Evolutionary conservation across 2,888 invertebrate genomes (phyloP), one percentile per base, ranked within the genome.

Genomic region (Scelioninae gen. 2): DNA sequence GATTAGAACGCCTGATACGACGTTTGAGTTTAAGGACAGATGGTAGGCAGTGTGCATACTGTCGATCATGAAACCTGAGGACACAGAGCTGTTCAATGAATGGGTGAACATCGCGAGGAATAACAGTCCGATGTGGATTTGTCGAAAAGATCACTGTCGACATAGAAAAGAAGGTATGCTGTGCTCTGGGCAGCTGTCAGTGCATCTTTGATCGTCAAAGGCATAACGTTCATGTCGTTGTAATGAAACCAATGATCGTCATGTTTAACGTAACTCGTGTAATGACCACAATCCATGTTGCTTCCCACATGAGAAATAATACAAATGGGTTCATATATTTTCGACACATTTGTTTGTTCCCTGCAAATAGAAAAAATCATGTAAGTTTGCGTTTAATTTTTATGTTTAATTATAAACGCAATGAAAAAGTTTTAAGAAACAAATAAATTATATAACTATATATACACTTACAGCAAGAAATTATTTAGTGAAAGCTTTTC

Each of bases 281-380:
- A 83, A 65, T 83, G 83, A 10, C 83, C 83, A 70, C 81, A 83
- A 28, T 83, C 81, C 78, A 83, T 81, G n/a, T 79, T 81, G 35
- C 78, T 78, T 15, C 83, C 83, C 16, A 82, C 81, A 25, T 83
- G 83, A 4, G 82, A 81, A 61, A 83, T 82, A 33, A 82, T 79
- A 63, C 80, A 78, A 10, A 82, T 75, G 2, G 82, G 82, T 52
- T 82, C 79, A 41, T 81, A 83, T 16, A 50, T 70, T 50, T 77
- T 63, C 13, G 55, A 48, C 5, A 41, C 63, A 9, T 74, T 76
- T 7, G 65, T n/a, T n/a, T 67, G 69, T 18, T 73, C 63, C 9
- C 73, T 76, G 45, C 7, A 58, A 58, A 3, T 43, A 57, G 15
- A 35, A 73, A 73, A 39, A 19, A 48, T 37, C 22, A 22, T 22